Conservation (phyloP, 2,113 vertebrate species). For the Colistium nudipinnis region DNA sequence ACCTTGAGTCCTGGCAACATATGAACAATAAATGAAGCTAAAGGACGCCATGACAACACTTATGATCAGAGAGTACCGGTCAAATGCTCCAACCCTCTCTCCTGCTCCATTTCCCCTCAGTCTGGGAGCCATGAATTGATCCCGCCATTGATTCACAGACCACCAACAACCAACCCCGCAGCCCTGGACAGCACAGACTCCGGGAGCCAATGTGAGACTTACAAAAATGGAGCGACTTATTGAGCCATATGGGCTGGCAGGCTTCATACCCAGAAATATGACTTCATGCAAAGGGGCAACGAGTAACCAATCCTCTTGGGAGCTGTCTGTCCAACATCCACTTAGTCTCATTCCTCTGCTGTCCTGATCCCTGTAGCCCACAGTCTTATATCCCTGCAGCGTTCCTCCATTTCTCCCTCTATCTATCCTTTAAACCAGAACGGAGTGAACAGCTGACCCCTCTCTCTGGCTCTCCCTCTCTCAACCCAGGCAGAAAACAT, state of each 20-base stretch:
- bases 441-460: slow-evolving; percentile 55
- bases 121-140: slow-evolving; percentile 67
- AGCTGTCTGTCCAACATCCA: slow-evolving; percentile 30
- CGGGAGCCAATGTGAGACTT: slow-evolving; percentile 45
- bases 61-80: slow-evolving; percentile 13
- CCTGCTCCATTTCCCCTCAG: slow-evolving; percentile 52
- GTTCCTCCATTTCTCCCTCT: slow-evolving; percentile 11
- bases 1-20: background rate
- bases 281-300: slow-evolving; percentile 43
- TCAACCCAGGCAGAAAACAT: slow-evolving; percentile 64
- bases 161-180: slow-evolving; percentile 45
- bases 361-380: slow-evolving; percentile 4
- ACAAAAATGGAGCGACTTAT: slow-evolving; percentile 65
- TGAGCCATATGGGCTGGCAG: slow-evolving; percentile 55
- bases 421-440: slow-evolving; percentile 15
- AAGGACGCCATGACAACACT: background rate
- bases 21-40: background rate
- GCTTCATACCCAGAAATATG: slow-evolving; percentile 46
- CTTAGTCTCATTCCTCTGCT: slow-evolving; percentile 39
- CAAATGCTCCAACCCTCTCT: slow-evolving; percentile 17
- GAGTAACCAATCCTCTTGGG: slow-evolving; percentile 36
- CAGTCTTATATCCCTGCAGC: background rate
- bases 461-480: slow-evolving; percentile 10
- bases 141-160: slow-evolving; percentile 61
- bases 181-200: slow-evolving; percentile 16